Evolutionary conservation across 2,888 invertebrate species (phyloP).

Genomic region (Lamellibrachia satsuma): DNA sequence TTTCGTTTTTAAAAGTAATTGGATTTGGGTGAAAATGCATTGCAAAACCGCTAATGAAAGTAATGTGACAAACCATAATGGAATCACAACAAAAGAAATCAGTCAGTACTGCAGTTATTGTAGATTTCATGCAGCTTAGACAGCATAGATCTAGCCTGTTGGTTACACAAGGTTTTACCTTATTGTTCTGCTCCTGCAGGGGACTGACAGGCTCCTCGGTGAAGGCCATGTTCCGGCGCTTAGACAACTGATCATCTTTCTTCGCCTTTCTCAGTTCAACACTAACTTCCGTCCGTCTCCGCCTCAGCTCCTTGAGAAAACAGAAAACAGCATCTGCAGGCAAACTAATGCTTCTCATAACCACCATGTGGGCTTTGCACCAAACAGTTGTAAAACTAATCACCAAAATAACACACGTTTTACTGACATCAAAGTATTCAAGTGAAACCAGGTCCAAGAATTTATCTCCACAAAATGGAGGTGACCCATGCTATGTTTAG

Average conservation of each 20-base stretch:
- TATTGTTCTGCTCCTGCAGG: constrained; percentile 54
- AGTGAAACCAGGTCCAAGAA: too few species aligned
- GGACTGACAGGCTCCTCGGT: constrained; percentile 66
- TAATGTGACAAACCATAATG: too few species aligned
- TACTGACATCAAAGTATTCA: too few species aligned
- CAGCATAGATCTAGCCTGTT: too few species aligned
- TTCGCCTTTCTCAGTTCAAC: constrained; percentile 91
- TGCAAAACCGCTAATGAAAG: too few species aligned
- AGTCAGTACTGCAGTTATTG: too few species aligned
- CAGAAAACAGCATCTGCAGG: not conserved
- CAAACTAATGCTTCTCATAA: not conserved
- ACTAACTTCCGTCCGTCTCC: constrained; percentile 87
- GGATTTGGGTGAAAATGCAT: too few species aligned
- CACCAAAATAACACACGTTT: not conserved
- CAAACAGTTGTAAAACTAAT: not conserved
- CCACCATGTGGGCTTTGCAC: not conserved
- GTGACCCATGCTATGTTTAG: too few species aligned
- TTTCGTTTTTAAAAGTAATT: too few species aligned
- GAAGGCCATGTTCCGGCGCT: constrained; percentile 83
- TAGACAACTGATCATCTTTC: constrained; percentile 91
- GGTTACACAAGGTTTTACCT: not conserved
- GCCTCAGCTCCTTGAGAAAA: constrained; percentile 79
- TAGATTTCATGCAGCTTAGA: too few species aligned
- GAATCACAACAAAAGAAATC: too few species aligned
- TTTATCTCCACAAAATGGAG: too few species aligned